Conservation (phyloP, 2,113 vertebrate species). For the Pygoscelis adeliae region DNA sequence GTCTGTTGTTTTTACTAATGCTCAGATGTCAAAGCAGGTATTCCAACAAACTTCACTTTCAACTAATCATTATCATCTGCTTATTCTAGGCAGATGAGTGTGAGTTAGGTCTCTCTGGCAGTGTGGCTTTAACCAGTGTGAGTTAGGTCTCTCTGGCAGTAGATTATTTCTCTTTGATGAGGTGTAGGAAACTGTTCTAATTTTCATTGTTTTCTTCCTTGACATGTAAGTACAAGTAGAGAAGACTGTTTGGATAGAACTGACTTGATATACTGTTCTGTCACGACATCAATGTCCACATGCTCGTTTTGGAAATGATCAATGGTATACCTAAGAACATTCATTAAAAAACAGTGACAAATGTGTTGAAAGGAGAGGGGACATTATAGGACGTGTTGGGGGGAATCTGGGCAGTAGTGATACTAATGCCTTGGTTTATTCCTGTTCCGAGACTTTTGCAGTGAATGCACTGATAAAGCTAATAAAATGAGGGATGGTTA, state of each 20-base stretch:
- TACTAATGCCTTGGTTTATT: background rate
- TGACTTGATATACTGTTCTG: background rate
- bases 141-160: background rate
- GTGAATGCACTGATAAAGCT: background rate
- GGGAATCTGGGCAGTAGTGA: background rate
- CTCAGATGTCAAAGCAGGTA: background rate
- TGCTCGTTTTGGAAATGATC: background rate
- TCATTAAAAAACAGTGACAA: background rate
- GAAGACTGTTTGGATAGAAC: background rate
- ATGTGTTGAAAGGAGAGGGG: background rate
- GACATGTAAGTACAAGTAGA: background rate
- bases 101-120: background rate
- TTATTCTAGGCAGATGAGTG: background rate
- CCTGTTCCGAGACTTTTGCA: background rate
- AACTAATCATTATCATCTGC: background rate
- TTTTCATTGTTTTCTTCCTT: background rate
- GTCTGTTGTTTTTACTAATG: conserved; percentile 1
- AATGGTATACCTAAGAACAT: background rate
- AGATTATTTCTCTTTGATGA: background rate
- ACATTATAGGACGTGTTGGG: accelerated
- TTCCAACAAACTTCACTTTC: background rate
- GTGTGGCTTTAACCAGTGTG: background rate
- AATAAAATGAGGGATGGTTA: background rate
- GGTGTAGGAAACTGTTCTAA: background rate
- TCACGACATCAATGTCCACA: background rate